These are phyloP conservation scores for Euplagia quadripunctaria DNA, from an alignment of 2,888 invertebrate species.

Conservation along the genomic window DNA sequence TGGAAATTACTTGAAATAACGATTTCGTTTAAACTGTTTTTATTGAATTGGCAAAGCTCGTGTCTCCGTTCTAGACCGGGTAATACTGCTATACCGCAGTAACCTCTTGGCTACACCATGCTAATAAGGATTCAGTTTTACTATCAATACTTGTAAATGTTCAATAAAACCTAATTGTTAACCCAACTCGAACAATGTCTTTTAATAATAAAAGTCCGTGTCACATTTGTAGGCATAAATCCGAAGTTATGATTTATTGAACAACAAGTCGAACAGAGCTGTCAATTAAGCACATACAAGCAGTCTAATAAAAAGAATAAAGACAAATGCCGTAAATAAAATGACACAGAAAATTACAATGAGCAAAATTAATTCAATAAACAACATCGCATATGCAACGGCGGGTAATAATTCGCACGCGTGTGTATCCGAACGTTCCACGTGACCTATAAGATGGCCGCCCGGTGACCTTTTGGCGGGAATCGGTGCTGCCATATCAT, in stretches of 20 bases:
- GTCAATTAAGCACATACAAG: background rate
- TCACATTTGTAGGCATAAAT: background rate
- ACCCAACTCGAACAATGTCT: too few relatives aligned
- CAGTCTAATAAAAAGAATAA: slow-evolving; percentile 18
- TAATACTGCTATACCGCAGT: too few relatives aligned
- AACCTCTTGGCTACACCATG: too few relatives aligned
- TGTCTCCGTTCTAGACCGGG: too few relatives aligned
- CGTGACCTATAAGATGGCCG: slow-evolving; percentile 72
- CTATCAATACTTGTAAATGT: background rate
- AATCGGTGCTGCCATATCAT: slow-evolving; percentile 52
- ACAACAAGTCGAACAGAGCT: too few relatives aligned
- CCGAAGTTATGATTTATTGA: background rate
- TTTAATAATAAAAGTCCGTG: background rate
- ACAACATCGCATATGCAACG: slow-evolving; percentile 84
- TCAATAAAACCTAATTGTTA: too few relatives aligned
- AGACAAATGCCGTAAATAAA: slow-evolving; percentile 58
- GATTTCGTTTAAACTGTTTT: too few relatives aligned
- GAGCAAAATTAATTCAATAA: slow-evolving; percentile 85
- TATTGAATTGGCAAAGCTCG: too few relatives aligned
- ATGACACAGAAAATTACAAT: slow-evolving; percentile 68
- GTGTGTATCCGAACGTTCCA: slow-evolving; percentile 77
- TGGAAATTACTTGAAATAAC: too few relatives aligned
- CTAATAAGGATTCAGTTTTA: background rate
- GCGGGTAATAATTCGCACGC: slow-evolving; percentile 85
- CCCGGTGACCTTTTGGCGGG: slow-evolving; percentile 77